Conservation (phyloP, 2,888 invertebrate genomes). For the Clunio marinus region DNA sequence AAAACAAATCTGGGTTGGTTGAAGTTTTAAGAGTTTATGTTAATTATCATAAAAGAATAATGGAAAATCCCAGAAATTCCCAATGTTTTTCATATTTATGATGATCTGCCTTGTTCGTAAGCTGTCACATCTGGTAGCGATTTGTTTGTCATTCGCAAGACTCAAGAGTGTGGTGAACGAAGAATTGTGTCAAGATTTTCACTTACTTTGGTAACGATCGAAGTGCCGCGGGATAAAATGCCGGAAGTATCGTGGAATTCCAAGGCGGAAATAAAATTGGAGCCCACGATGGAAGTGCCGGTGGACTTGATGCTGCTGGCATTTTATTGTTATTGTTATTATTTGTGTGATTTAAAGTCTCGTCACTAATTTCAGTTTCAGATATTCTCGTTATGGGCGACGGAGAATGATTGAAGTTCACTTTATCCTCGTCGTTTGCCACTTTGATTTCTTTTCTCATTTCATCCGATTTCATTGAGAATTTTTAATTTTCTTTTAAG, state of each 20-base stretch:
- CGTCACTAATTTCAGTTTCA: too few species aligned
- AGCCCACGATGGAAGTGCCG: slow-evolving; percentile 54
- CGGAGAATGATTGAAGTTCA: background rate
- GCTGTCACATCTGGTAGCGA: slow-evolving; percentile 20
- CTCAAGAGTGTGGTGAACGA: background rate
- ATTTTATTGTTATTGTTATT: background rate
- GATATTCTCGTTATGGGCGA: slow-evolving; percentile 12
- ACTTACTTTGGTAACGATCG: slow-evolving; percentile 71
- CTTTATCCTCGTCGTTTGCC: slow-evolving; percentile 23
- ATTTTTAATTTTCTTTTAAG: slow-evolving; percentile 15
- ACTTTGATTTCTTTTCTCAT: slow-evolving; percentile 36
- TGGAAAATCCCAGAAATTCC: slow-evolving; percentile 30
- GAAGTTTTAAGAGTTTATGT: slow-evolving; percentile 12
- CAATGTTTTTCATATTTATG: background rate
- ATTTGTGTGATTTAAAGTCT: background rate
- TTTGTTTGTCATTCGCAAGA: background rate
- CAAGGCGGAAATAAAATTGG: slow-evolving; percentile 70
- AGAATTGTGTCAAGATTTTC: too few species aligned
- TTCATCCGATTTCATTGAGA: too few species aligned
- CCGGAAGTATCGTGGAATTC: slow-evolving; percentile 56
- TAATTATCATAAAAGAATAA: slow-evolving; percentile 8
- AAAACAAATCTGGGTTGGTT: slow-evolving; percentile 1
- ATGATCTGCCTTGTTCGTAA: too few species aligned
- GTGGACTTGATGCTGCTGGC: slow-evolving; percentile 11
- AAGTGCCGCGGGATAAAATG: slow-evolving; percentile 66